These are phyloP conservation scores for Chouioia cunea DNA, from an alignment of 2,888 invertebrate species.

Conservation along the genomic window DNA sequence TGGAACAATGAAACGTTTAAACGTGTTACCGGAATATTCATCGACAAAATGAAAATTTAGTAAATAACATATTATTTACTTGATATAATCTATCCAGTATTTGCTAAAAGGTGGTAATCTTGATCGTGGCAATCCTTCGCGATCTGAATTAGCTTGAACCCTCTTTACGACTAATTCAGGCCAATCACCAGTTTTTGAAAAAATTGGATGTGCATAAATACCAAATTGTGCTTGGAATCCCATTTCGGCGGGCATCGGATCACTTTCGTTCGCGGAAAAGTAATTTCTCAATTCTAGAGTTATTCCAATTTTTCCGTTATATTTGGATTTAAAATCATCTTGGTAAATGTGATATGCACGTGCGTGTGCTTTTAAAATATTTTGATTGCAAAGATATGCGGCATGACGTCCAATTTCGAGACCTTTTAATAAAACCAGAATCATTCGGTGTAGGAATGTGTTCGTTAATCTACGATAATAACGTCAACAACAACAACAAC, in stretches of 20 bases:
- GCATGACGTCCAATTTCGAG: conserved; percentile 70
- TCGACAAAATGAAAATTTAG: too few relatives aligned
- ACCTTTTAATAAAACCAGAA: conserved; percentile 32
- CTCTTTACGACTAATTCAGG: conserved; percentile 65
- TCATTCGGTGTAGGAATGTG: too few relatives aligned
- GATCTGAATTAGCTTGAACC: conserved; percentile 65
- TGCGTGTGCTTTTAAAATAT: conserved; percentile 80
- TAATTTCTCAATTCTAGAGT: conserved; percentile 19
- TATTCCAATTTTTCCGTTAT: conserved; percentile 70
- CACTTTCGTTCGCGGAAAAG: conserved; percentile 44
- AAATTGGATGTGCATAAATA: conserved; percentile 69
- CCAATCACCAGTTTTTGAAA: conserved; percentile 67
- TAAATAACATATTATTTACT: not conserved
- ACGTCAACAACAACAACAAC: too few relatives aligned
- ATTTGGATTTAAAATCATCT: conserved; percentile 71
- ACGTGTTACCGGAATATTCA: not conserved
- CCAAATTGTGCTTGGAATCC: conserved; percentile 67
- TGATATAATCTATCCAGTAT: conserved; percentile 71
- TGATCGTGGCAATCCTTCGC: conserved; percentile 67
- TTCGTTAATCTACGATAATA: too few relatives aligned
- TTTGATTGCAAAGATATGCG: conserved; percentile 78
- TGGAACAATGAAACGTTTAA: conserved; percentile 54
- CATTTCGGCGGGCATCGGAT: conserved; percentile 29
- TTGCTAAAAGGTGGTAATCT: conserved; percentile 69
- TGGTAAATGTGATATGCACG: conserved; percentile 76